phyloP scores from a whole-genome alignment of 1,140 invertebrate species.

The Heliconius eleuchia region DNA sequence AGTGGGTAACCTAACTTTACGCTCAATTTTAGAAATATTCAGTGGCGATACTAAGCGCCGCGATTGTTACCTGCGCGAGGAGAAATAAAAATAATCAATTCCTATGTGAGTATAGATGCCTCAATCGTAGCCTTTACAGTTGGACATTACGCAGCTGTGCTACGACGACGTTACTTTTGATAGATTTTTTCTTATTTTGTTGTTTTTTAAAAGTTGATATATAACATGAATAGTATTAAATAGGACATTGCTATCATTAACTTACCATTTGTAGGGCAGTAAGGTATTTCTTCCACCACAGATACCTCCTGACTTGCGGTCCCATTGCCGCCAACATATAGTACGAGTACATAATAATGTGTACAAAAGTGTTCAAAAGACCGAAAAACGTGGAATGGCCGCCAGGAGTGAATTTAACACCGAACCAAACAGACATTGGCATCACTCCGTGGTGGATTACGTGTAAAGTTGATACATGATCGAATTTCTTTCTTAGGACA shows the following conservation, averaged over 20 bases:
- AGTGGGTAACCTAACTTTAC: no score
- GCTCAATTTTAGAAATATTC: no score
- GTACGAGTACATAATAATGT: conserved; percentile 93
- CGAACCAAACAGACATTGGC: conserved; percentile 98
- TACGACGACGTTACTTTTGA: no score
- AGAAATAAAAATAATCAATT: no score
- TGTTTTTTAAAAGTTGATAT: background rate
- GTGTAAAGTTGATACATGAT: conserved; percentile 95
- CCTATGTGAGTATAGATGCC: no score
- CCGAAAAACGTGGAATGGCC: conserved; percentile 93
- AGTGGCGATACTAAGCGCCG: no score
- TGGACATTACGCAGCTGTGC: no score
- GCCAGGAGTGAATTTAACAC: conserved; percentile 96
- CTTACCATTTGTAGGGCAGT: conserved; percentile 92
- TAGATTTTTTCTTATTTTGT: no score
- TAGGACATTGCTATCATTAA: conserved; percentile 15
- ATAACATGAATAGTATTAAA: background rate
- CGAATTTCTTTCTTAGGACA: conserved; percentile 95
- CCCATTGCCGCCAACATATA: conserved; percentile 93
- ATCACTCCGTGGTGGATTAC: conserved; percentile 98
- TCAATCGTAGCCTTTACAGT: no score
- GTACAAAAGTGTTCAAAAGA: conserved; percentile 93
- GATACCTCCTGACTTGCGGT: conserved; percentile 89
- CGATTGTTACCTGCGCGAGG: no score
- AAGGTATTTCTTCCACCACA: conserved; percentile 97